Conservation (phyloP, 2,888 invertebrate genomes). For the Nipponacmea schrenckii region DNA sequence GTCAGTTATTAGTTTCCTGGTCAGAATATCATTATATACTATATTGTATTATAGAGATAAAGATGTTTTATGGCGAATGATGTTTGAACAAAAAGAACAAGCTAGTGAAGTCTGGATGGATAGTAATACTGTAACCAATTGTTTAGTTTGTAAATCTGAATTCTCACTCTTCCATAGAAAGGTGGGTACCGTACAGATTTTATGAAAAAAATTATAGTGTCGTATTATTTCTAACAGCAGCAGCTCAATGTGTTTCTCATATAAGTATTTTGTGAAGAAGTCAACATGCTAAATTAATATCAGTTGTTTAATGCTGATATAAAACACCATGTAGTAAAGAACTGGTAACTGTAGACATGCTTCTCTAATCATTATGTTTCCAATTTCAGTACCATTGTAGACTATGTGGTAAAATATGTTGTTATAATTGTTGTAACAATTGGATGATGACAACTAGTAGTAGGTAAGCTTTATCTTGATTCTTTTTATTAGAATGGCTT, state of each 20-base stretch:
- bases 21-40: neutral
- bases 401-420: constrained; percentile 67
- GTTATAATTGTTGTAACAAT: constrained; percentile 66
- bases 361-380: neutral
- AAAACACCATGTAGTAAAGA: too few species aligned
- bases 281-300: too few species aligned
- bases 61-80: constrained; percentile 67
- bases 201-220: too few species aligned
- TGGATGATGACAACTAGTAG: constrained; percentile 66
- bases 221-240: too few species aligned
- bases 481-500: too few species aligned
- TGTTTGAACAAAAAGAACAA: constrained; percentile 62
- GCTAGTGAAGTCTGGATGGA: constrained; percentile 66
- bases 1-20: neutral
- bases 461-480: constrained; percentile 47
- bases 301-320: neutral
- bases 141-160: constrained; percentile 63
- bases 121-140: constrained; percentile 59
- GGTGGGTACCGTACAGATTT: constrained; percentile 48
- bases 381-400: constrained; percentile 67
- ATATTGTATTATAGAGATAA: constrained; percentile 62
- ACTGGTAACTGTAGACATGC: too few species aligned
- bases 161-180: constrained; percentile 67
- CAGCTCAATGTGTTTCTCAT: too few species aligned
- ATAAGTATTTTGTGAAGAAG: too few species aligned